Percentiles rank a stretch among this genome's conserved stretches.
Conservation (phyloP, 2,888 invertebrate species). For the Lathronympha strigana region DNA sequence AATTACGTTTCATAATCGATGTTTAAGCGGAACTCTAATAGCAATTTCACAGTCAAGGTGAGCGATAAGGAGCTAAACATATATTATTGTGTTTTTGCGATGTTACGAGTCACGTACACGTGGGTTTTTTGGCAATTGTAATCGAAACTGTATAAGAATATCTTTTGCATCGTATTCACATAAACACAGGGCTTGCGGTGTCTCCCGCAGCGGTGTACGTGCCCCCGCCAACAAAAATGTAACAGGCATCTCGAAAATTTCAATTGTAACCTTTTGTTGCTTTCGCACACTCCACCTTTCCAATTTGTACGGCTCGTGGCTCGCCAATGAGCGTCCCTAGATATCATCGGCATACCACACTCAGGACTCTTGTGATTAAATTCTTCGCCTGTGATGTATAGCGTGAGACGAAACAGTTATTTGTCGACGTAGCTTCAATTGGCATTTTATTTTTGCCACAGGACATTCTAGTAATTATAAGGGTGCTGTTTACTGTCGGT, state of each 20-base stretch:
- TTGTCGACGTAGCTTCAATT: constrained; percentile 58
- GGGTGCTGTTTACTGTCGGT: constrained; percentile 36
- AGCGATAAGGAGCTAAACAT: constrained; percentile 6
- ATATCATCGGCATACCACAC: constrained; percentile 77
- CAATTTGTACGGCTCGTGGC: constrained; percentile 74
- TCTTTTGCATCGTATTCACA: constrained; percentile 64
- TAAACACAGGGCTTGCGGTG: constrained; percentile 60
- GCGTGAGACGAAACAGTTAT: constrained; percentile 58
- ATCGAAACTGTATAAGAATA: constrained; percentile 52
- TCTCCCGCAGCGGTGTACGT: constrained; percentile 73
- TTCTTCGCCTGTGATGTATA: constrained; percentile 70
- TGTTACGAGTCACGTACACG: constrained; percentile 63
- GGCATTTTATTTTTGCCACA: constrained; percentile 51
- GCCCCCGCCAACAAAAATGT: constrained; percentile 76
- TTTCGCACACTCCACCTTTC: constrained; percentile 66
- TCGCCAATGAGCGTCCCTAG: constrained; percentile 69
- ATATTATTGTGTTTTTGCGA: constrained; percentile 17
- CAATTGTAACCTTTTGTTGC: constrained; percentile 77
- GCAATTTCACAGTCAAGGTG: neutral
- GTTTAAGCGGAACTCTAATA: neutral
- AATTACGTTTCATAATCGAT: neutral
- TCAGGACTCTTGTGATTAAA: constrained; percentile 78
- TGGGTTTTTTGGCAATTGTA: constrained; percentile 68
- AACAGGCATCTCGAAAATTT: constrained; percentile 79
- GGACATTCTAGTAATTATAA: constrained; percentile 43